Conservation (phyloP, 2,797 vertebrate genomes). For the Prionace glauca region DNA sequence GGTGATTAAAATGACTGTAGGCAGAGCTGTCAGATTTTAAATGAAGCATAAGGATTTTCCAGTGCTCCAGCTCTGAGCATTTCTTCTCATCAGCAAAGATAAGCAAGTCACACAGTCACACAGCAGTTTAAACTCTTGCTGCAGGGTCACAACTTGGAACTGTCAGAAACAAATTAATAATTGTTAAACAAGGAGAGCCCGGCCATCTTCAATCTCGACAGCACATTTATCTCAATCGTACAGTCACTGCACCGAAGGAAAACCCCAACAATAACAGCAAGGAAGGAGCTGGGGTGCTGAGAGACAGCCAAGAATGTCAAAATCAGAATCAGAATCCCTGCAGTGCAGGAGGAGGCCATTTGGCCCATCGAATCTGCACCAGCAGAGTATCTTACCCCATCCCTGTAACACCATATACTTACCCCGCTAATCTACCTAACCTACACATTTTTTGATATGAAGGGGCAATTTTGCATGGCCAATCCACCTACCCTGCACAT, state of each 20-base stretch:
- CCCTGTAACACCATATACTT: no score
- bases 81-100: background rate
- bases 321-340: background rate
- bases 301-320: background rate
- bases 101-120: background rate
- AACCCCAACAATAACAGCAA: background rate
- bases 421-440: no score
- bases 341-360: no score
- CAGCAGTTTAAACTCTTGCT: background rate
- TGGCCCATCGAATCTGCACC: no score
- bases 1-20: background rate
- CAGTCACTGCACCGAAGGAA: background rate
- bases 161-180: constrained; percentile 31
- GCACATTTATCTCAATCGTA: background rate
- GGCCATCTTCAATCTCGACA: background rate
- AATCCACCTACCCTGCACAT: no score
- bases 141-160: background rate
- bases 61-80: background rate
- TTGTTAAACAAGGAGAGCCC: background rate
- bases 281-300: background rate
- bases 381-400: no score
- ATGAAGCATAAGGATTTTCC: background rate
- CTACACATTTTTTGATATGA: no score
- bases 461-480: no score
- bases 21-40: background rate